A percentile compares a stretch with the other conserved stretches of the same genome.
phyloP scores from a whole-genome alignment of 2,113 vertebrate genomes.

The Aphelocoma coerulescens region DNA sequence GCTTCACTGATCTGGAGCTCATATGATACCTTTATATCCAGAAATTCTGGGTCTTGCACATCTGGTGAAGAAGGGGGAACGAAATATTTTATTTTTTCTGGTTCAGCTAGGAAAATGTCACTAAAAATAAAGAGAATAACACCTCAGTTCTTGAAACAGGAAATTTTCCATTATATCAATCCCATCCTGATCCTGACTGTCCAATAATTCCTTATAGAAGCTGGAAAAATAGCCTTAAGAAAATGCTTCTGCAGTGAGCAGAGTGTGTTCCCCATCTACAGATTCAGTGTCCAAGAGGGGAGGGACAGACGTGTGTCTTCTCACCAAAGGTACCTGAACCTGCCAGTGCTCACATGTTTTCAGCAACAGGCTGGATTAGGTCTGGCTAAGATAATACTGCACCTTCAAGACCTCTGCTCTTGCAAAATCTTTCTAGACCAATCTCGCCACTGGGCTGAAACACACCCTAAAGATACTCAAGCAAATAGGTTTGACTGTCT shows the following conservation, averaged over 20 bases:
- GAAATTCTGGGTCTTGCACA: neutral
- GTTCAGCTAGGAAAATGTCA: neutral
- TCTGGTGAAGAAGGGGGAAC: constrained; percentile 24
- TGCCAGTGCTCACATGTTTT: neutral
- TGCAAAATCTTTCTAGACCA: constrained; percentile 12
- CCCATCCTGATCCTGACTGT: neutral
- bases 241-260: neutral
- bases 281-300: neutral
- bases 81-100: constrained; percentile 23
- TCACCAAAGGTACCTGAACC: neutral
- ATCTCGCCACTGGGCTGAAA: neutral
- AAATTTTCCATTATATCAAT: neutral
- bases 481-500: neutral
- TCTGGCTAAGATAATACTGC: neutral
- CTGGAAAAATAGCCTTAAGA: neutral
- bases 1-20: constrained; percentile 26
- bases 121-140: neutral
- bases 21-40: constrained; percentile 31
- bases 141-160: neutral
- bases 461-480: neutral
- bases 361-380: neutral
- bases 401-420: neutral
- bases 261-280: neutral
- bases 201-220: neutral
- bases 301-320: neutral